Conservation (phyloP, 2,797 vertebrate species). For the Lepilemur septentrionalis region DNA sequence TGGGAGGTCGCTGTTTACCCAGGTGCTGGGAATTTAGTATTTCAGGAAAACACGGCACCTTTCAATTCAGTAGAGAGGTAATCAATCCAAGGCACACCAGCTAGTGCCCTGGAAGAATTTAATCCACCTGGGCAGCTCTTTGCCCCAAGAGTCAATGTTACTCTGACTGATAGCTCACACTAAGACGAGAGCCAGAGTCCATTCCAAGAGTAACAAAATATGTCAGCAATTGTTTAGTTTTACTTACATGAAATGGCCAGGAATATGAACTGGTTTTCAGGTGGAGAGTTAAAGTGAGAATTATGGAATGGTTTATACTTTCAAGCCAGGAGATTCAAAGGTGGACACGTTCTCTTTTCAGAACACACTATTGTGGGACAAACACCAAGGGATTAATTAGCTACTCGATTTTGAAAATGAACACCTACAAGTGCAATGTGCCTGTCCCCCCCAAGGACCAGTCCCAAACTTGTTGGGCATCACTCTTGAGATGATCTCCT, state of each 20-base stretch:
- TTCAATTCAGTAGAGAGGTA: conserved; percentile 73
- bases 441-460: background rate
- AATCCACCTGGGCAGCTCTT: conserved; percentile 52
- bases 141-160: background rate
- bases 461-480: background rate
- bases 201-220: background rate
- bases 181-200: background rate
- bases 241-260: conserved; percentile 24
- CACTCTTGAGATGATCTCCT: background rate
- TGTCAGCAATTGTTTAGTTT: conserved; percentile 6
- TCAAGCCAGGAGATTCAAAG: conserved; percentile 51
- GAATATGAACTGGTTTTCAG: background rate
- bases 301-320: conserved; percentile 6
- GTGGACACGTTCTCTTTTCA: background rate
- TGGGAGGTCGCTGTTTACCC: conserved; percentile 40
- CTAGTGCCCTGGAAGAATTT: conserved; percentile 66
- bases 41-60: conserved; percentile 74
- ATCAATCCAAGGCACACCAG: conserved; percentile 67
- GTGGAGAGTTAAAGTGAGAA: background rate
- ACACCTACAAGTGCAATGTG: background rate
- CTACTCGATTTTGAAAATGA: background rate
- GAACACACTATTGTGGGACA: background rate
- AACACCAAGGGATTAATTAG: background rate
- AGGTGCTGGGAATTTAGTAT: conserved; percentile 55
- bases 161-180: background rate